Base-by-base conservation (phyloP, 2,797 vertebrate species). In the Gymnothorax javanicus region DNA sequence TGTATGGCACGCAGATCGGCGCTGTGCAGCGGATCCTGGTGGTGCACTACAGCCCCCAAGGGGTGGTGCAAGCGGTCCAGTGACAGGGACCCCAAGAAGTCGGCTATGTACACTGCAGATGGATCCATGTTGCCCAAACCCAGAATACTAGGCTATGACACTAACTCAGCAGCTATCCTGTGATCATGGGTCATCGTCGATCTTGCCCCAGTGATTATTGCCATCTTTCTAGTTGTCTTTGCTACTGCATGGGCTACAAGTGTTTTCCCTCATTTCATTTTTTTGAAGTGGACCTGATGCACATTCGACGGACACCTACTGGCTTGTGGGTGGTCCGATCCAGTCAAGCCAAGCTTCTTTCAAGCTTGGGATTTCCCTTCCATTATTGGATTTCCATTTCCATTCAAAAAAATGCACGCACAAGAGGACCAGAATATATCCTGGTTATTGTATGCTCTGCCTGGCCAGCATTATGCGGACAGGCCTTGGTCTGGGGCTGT, bases 31-130 rank as follows among this genome's bases (percentile, higher is more conserved):
- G 60, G n/a, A 88, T 90, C 17, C 87, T 95, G 4, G 88, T 93
- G 25, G 94, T 94, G 57, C 91, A 92, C 89, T 94, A 93, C 89
- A 93, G 89, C 8, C 92, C 93, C 20, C 93, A 79, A 91, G n/a
- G 77, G 20, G 20, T 52, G 3, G 77, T 17, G 77, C 77, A 81
- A 27, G 13, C n/a, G 57, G n/a, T 27, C 52, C 71, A 79, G 69
- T 0, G 62, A 83, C 11, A 84, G 52, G 52, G 77, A 11, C 33
- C 12, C 71, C 25, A 33, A 17, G n/a, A 25, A 3, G 33, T 33
- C 27, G 23, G 33, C 17, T 11, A n/a, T 8, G n/a, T 56, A 17
- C 52, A 56, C 77, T 17, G 52, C 52, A 4, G 77, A 56, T 2
- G 52, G 20, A n/a, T 20, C 73, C 4, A 52, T 20, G 43, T 11